These are phyloP conservation scores for Platysteira castanea DNA, from an alignment of 2,113 vertebrate species.

Conservation along the genomic window DNA sequence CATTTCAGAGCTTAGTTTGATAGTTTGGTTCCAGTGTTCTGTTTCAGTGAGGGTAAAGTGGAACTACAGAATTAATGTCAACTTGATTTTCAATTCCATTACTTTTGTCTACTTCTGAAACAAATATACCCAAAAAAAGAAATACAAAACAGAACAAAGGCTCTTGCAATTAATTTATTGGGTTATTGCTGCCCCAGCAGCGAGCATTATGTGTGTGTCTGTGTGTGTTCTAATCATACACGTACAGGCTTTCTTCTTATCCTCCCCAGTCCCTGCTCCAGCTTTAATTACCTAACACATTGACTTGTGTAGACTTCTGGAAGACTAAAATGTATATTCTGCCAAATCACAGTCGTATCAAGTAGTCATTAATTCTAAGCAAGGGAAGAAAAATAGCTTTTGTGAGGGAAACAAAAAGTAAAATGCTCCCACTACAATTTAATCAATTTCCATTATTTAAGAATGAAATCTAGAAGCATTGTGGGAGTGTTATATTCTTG, in stretches of 20 bases:
- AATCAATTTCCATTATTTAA: not conserved
- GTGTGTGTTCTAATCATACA: not conserved
- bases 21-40: not conserved
- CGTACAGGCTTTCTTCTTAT: not conserved
- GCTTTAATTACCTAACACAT: not conserved
- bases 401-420: not conserved
- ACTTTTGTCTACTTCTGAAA: not conserved
- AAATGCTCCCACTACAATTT: not conserved
- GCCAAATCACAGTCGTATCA: not conserved
- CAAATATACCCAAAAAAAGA: not conserved
- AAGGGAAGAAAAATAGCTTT: not conserved
- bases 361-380: not conserved
- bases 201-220: not conserved
- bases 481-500: not conserved
- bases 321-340: not conserved
- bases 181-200: not conserved
- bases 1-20: not conserved
- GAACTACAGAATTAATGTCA: not conserved
- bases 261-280: not conserved
- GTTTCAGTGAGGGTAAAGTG: not conserved
- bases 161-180: not conserved
- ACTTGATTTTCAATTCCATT: not conserved
- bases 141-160: not conserved
- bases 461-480: not conserved
- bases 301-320: not conserved